Evolutionary conservation across 2,888 invertebrate species (phyloP).

Genomic region (Hydropsyche betteni): DNA sequence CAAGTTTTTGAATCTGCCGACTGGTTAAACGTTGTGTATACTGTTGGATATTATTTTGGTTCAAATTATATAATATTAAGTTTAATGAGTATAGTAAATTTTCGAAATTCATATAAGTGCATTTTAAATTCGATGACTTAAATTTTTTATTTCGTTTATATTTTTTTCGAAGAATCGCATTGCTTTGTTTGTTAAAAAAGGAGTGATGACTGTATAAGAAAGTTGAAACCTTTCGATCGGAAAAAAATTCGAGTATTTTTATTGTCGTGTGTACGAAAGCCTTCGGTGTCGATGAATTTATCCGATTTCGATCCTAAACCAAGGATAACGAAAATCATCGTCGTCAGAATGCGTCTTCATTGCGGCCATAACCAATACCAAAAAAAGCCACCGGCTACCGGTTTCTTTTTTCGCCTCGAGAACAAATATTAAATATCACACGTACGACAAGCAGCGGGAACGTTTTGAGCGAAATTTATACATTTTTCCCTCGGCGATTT

Average conservation of each 20-base stretch:
- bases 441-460: background rate
- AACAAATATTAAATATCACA: slow-evolving; percentile 22
- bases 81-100: background rate
- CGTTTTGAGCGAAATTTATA: too few species aligned
- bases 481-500: too few species aligned
- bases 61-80: background rate
- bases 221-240: slow-evolving; percentile 31
- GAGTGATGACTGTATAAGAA: slow-evolving; percentile 14
- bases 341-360: background rate
- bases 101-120: background rate
- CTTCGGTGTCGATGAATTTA: slow-evolving; percentile 31
- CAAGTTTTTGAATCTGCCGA: background rate
- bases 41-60: background rate
- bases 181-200: background rate
- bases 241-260: slow-evolving; percentile 43
- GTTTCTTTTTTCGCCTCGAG: background rate
- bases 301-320: background rate
- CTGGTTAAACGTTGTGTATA: background rate
- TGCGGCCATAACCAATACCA: background rate
- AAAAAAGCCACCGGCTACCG: slow-evolving; percentile 1
- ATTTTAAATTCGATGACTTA: too few species aligned
- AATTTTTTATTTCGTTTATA: too few species aligned
- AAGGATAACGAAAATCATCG: slow-evolving; percentile 7
- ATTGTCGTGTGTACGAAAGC: slow-evolving; percentile 38
- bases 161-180: too few species aligned